Evolutionary conservation across 2,888 invertebrate genomes (phyloP).

Genomic region (Resseliella maxima): DNA sequence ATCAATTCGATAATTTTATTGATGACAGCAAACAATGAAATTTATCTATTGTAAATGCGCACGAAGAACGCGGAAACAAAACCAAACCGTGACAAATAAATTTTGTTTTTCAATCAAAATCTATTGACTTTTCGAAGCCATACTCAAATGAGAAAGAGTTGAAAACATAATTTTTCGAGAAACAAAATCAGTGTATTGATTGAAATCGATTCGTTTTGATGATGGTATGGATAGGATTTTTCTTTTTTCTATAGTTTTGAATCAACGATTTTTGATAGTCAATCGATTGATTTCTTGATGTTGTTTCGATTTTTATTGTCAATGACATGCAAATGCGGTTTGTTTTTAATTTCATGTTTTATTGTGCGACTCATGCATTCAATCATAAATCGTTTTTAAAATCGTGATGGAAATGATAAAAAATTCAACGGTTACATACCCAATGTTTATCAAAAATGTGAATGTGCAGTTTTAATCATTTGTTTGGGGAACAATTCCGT

Average conservation of each 20-base stretch:
- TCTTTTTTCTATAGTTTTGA: background rate
- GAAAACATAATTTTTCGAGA: background rate
- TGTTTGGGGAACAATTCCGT: background rate
- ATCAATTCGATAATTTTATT: constrained; percentile 7
- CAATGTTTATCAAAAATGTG: background rate
- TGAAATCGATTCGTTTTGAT: constrained; percentile 35
- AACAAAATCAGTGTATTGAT: background rate
- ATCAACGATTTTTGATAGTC: background rate
- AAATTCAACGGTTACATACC: background rate
- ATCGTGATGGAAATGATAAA: constrained; percentile 21
- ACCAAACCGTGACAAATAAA: constrained; percentile 40
- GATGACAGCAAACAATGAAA: constrained; percentile 32
- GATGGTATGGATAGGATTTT: background rate
- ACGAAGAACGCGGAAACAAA: constrained; percentile 44
- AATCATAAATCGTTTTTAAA: background rate
- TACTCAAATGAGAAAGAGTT: background rate
- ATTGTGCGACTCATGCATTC: background rate
- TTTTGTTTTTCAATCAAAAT: constrained; percentile 36
- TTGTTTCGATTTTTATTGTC: background rate
- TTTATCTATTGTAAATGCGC: background rate
- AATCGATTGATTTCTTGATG: constrained; percentile 18
- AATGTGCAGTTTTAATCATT: constrained; percentile 20
- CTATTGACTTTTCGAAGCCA: constrained; percentile 2
- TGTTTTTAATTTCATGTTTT: background rate
- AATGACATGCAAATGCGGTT: constrained; percentile 31